These are phyloP conservation scores for Scaptomyza reducta DNA, from an alignment of 2,888 invertebrate species.

Conservation along the genomic window DNA sequence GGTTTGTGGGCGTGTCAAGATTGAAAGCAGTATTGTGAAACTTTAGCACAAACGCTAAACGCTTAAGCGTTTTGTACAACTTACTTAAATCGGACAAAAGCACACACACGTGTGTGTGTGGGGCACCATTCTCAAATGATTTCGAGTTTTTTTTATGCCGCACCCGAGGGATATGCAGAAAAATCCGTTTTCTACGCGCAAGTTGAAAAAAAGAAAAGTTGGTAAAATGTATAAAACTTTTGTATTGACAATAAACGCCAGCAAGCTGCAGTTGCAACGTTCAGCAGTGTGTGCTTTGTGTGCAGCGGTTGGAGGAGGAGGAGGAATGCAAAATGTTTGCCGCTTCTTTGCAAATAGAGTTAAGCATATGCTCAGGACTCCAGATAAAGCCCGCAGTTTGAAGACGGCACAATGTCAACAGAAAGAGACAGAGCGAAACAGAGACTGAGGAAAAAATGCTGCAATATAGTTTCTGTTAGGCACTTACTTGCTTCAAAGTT, in stretches of 20 bases:
- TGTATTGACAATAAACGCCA: conserved; percentile 77
- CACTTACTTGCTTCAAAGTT: conserved; percentile 65
- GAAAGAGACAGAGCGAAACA: background rate
- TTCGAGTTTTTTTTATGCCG: conserved; percentile 26
- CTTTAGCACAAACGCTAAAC: conserved; percentile 45
- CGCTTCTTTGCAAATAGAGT: conserved; percentile 40
- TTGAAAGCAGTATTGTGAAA: conserved; percentile 37
- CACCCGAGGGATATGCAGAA: conserved; percentile 43
- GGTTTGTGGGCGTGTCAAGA: conserved; percentile 28
- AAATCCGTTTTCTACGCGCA: conserved; percentile 67
- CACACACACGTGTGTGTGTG: conserved; percentile 10
- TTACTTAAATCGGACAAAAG: conserved; percentile 53
- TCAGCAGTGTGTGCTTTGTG: background rate
- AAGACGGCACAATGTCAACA: conserved; percentile 26
- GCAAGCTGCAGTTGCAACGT: conserved; percentile 34
- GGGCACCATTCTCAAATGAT: conserved; percentile 23
- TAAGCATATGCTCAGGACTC: conserved; percentile 42
- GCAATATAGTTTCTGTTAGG: conserved; percentile 64
- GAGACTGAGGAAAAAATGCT: conserved; percentile 8
- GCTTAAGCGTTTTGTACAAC: conserved; percentile 68
- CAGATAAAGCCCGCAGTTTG: conserved; percentile 70
- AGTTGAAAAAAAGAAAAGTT: conserved; percentile 53
- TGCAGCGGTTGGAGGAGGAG: background rate
- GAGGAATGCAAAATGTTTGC: conserved; percentile 35
- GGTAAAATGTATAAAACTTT: conserved; percentile 71